Base-by-base conservation (phyloP, 2,888 invertebrate species). In the Lordiphosa andalusiaca region DNA sequence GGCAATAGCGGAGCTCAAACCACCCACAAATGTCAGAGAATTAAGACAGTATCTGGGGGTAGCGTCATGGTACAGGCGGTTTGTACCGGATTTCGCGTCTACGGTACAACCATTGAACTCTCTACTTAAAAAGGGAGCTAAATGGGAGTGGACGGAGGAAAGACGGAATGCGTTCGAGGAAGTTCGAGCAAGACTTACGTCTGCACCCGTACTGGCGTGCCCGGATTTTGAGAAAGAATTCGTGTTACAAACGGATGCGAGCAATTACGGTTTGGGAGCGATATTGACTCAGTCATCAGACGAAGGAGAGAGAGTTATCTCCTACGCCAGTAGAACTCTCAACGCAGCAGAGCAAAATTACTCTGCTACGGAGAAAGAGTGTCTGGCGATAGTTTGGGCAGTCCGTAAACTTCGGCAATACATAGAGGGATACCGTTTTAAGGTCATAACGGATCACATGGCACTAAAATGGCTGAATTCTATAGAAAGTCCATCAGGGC, bases 351-450 rank as follows among this genome's bases (percentile, higher is more conserved):
- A 19, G 4, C 19, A 19, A 4, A 19, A 19, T 19, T 19, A 16
- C 19, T 19, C 19, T 19, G 19, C 19, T 19, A 19, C 19, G 19
- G 23, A 39, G 3, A 16, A 16, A 13, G 39, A 39, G 39, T 16
- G 39, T 13, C 16, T 39, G 13, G 39, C 39, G 16, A 39, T 39
- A 12, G 39, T 39, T 39, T 39, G 39, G 39, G 39, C 39, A 3
- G 12, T 39, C 9, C 13, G 19, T 12, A 39, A 39, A 12, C 10
- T 39, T 5, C 2, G 39, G 12, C 39, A 9, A 9, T 39, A 39
- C 16, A 13, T 39, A 13, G 39, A 39, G 19, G 19, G 39, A 19
- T 39, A 39, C 16, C 39, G 16, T 23, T 23, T 23, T 23, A 23
- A 23, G 4, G 23, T 23, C 6, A 23, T 41, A 12, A 41, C 23